phyloP scores from a whole-genome alignment of 2,113 vertebrate genomes.

The Phyllopteryx taeniolatus region DNA sequence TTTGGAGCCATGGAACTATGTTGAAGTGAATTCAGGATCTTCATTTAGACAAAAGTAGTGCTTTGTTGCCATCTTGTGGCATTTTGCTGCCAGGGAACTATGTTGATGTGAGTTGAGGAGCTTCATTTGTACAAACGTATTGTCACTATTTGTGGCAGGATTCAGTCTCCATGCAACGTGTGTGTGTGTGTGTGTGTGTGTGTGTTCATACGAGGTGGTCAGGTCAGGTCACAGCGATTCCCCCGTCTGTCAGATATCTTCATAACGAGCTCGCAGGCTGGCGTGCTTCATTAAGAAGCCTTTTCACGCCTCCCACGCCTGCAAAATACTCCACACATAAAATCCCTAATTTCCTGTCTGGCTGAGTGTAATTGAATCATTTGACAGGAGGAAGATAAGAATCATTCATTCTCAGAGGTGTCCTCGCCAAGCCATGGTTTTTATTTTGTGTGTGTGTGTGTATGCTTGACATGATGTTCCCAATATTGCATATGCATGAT shows the following conservation, averaged over 20 bases:
- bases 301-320: slow-evolving; percentile 44
- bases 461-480: neutral
- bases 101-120: too few relatives aligned
- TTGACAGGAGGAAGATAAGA: slow-evolving; percentile 63
- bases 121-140: too few relatives aligned
- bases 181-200: neutral
- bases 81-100: too few relatives aligned
- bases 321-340: slow-evolving; percentile 68
- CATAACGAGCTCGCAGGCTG: slow-evolving; percentile 46
- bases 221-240: slow-evolving; percentile 39
- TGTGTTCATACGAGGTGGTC: neutral
- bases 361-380: slow-evolving; percentile 71
- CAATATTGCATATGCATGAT: neutral
- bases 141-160: neutral
- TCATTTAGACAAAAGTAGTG: neutral
- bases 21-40: neutral
- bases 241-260: slow-evolving; percentile 51
- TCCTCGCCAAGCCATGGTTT: slow-evolving; percentile 19
- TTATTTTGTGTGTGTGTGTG: neutral
- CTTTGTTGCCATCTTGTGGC: neutral
- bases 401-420: slow-evolving; percentile 37
- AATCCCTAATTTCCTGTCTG: slow-evolving; percentile 71
- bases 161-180: neutral
- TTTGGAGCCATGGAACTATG: too few relatives aligned
- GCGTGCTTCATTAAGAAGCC: slow-evolving; percentile 64